Evolutionary conservation across 2,888 invertebrate species (phyloP), one percentile per base, ranked within the genome.

Genomic region (Papilio demoleus): DNA sequence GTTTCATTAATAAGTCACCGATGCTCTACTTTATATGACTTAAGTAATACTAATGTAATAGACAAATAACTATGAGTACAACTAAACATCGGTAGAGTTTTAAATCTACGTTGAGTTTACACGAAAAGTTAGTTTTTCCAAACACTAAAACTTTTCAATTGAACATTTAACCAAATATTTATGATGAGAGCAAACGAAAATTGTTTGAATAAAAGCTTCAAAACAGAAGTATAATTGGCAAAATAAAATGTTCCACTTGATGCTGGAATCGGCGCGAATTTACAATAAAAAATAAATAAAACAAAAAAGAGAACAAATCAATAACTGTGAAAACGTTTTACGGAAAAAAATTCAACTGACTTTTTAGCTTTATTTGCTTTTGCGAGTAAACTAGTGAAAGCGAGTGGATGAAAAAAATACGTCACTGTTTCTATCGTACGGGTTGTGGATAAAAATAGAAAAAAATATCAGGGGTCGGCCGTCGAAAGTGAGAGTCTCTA

Each of bases 381-480:
- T 90, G 85, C 87, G 87, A 86, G 85, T 86, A 31, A 81, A 86
- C 87, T 83, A 86, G 76, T 80, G 85, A 92, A 87, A 92, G 82
- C 79, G 91, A 88, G 83, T 89, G 89, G 73, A 73, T 78, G 80
- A 77, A 84, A 87, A 86, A 89, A 90, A 88, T 84, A 85, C 88
- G 87, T 88, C 91, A 91, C 91, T 90, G 88, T 87, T 90, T 86
- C 90, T 90, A 90, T 88, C 86, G 90, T 85, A 84, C 83, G 80
- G 83, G 81, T 81, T 78, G 83, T 79, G 81, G 78, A 83, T 83
- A 84, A 84, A 87, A 86, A 83, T 83, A 84, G 81, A 79, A 78
- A 80, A 83, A 88, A 83, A 82, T 77, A 56, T 9, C 53, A 76
- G 78, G 77, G 79, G 82, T 81, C 78, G 79, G 76, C 70, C 78